A percentile compares a stretch with the other conserved stretches of the same genome.
phyloP scores from a whole-genome alignment of 2,797 vertebrate genomes.

The Aulostomus chinensis region DNA sequence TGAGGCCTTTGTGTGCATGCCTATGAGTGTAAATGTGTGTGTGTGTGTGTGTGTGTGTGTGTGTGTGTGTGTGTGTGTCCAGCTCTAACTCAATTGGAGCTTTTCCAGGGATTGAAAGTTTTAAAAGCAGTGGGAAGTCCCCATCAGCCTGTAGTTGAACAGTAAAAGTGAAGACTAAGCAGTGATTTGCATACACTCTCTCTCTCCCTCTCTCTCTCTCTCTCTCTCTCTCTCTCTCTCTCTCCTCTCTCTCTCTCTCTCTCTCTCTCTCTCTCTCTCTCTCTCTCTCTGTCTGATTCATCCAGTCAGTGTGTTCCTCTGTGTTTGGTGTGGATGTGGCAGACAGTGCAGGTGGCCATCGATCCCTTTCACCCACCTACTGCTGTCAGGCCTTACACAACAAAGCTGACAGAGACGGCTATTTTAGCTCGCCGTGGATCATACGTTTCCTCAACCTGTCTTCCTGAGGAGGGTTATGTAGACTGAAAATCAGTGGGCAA shows the following conservation, averaged over 20 bases:
- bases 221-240: neutral
- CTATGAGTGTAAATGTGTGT: constrained; percentile 17
- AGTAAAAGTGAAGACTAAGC: constrained; percentile 67
- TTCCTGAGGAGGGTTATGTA: no score
- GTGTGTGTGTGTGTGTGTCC: constrained; percentile 37
- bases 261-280: neutral
- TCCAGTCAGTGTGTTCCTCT: constrained; percentile 53
- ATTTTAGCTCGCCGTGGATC: constrained; percentile 33
- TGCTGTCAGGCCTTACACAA: constrained; percentile 66
- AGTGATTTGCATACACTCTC: constrained; percentile 61
- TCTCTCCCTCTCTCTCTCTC: neutral
- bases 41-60: constrained; percentile 5
- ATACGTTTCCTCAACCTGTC: neutral
- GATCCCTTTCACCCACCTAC: constrained; percentile 67
- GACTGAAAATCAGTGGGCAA: no score
- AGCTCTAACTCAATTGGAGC: constrained; percentile 61
- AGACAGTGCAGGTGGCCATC: constrained; percentile 76
- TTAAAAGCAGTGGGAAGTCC: constrained; percentile 69
- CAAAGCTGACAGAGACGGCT: constrained; percentile 32
- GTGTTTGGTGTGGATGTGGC: constrained; percentile 65
- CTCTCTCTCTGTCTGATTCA: constrained; percentile 51
- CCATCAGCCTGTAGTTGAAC: constrained; percentile 55
- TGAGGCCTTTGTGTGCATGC: constrained; percentile 56
- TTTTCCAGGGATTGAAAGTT: constrained; percentile 64
- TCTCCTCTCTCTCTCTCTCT: neutral